A percentile compares a stretch with the other conserved stretches of the same genome.
Conservation (phyloP, 2,888 invertebrate genomes). For the Lottia scabra region DNA sequence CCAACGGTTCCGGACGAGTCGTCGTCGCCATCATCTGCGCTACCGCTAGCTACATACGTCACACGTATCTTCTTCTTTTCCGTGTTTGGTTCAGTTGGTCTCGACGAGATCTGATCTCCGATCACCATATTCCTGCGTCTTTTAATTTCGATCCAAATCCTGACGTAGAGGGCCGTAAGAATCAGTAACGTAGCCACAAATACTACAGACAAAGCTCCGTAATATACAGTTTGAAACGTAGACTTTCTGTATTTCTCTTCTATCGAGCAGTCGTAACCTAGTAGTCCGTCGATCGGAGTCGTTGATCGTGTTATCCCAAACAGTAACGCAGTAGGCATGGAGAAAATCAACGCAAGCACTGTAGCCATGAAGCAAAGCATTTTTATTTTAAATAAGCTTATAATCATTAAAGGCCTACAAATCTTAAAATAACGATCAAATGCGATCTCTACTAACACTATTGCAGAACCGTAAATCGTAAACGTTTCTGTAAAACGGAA, state of each 20-base stretch:
- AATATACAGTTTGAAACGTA: conserved; percentile 43
- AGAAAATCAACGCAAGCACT: conserved; percentile 40
- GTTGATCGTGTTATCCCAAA: conserved; percentile 45
- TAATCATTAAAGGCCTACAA: conserved; percentile 49
- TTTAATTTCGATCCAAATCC: conserved; percentile 39
- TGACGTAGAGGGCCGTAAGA: conserved; percentile 45
- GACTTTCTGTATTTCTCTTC: conserved; percentile 42
- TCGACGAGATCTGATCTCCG: conserved; percentile 29
- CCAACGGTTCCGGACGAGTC: conserved; percentile 3
- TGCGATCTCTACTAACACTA: conserved; percentile 54
- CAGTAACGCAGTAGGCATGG: conserved; percentile 45
- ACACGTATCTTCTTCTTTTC: conserved; percentile 28
- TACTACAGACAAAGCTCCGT: conserved; percentile 38
- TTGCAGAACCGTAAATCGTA: conserved; percentile 52
- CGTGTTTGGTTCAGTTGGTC: conserved; percentile 23
- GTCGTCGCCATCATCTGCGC: conserved; percentile 42
- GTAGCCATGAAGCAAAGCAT: conserved; percentile 47
- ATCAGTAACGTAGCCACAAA: conserved; percentile 47
- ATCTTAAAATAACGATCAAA: conserved; percentile 60
- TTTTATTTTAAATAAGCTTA: conserved; percentile 47
- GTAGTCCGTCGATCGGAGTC: conserved; percentile 33
- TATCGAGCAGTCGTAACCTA: conserved; percentile 53
- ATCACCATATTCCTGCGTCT: conserved; percentile 31
- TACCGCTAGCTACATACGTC: conserved; percentile 43
- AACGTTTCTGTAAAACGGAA: conserved; percentile 49